phyloP scores from a whole-genome alignment of 2,113 vertebrate genomes.

The Martes martes region DNA sequence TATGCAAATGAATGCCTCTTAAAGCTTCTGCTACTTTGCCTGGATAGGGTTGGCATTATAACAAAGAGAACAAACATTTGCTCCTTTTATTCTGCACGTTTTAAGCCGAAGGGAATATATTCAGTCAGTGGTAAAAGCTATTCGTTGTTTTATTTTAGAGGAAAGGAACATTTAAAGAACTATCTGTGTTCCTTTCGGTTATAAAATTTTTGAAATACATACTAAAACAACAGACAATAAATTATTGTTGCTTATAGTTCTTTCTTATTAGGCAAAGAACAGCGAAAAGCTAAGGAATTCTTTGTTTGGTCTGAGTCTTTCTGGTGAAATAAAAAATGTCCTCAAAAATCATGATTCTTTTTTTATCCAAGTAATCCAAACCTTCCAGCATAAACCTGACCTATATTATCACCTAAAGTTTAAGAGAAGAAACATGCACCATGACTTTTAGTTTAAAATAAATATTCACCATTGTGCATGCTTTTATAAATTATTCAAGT shows the following conservation, averaged over 20 bases:
- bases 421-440: not conserved
- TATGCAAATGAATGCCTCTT: not conserved
- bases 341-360: not conserved
- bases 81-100: not conserved
- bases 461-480: not conserved
- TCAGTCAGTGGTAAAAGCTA: not conserved
- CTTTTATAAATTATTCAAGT: constrained; percentile 33
- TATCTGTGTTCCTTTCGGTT: not conserved
- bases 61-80: not conserved
- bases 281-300: not conserved
- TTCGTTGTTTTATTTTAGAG: constrained; percentile 37
- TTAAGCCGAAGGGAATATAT: not conserved
- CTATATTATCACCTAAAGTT: not conserved
- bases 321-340: not conserved
- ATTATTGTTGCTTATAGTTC: not conserved
- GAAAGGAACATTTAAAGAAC: constrained; percentile 37
- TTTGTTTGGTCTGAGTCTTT: constrained; percentile 28
- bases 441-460: not conserved
- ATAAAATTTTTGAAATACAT: constrained; percentile 52
- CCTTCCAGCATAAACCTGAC: not conserved
- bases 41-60: not conserved
- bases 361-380: not conserved
- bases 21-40: not conserved
- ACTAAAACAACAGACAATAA: constrained; percentile 41
- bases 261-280: not conserved